phyloP scores from a whole-genome alignment of 2,797 vertebrate genomes.

The Denticeps clupeoides region DNA sequence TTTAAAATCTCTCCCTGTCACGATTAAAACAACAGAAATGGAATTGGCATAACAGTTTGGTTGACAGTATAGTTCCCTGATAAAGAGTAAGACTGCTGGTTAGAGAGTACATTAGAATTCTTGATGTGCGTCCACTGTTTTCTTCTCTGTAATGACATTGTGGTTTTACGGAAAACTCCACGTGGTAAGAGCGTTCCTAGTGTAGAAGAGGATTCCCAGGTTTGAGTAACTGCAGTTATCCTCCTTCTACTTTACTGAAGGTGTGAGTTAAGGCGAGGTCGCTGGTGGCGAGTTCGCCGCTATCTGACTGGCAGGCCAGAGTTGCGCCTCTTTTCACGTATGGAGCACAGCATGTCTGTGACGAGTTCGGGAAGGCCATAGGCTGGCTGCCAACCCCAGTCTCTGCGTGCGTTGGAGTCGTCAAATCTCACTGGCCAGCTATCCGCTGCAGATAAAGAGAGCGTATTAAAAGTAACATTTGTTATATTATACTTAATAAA shows the following conservation, averaged over 20 bases:
- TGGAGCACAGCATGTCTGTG: conserved; percentile 52
- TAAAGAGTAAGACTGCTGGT: conserved; percentile 26
- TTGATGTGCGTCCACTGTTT: conserved; percentile 1
- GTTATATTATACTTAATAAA: background rate
- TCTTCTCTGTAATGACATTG: background rate
- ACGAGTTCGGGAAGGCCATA: conserved; percentile 56
- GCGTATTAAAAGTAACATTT: background rate
- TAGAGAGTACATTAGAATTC: background rate
- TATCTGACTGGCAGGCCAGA: conserved; percentile 50
- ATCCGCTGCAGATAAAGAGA: conserved; percentile 47
- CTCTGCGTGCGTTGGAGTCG: conserved; percentile 61
- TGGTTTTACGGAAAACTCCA: background rate
- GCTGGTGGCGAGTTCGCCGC: conserved; percentile 21
- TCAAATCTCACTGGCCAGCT: conserved; percentile 69
- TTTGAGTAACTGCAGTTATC: conserved; percentile 2
- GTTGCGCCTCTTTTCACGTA: conserved; percentile 45
- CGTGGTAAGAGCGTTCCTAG: conserved; percentile 27
- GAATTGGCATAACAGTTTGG: conserved; percentile 31
- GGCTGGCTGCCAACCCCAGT: conserved; percentile 60
- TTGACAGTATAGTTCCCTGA: conserved; percentile 43
- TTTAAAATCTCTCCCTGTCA: conserved; percentile 18
- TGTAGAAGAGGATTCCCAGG: conserved; percentile 14
- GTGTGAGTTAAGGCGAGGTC: conserved; percentile 16
- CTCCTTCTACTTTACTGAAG: conserved; percentile 17
- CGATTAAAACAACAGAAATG: conserved; percentile 35